A percentile compares a stretch with the other conserved stretches of the same genome.
Evolutionary conservation across 2,888 invertebrate species (phyloP).

Genomic region (Scaptomyza flava): DNA sequence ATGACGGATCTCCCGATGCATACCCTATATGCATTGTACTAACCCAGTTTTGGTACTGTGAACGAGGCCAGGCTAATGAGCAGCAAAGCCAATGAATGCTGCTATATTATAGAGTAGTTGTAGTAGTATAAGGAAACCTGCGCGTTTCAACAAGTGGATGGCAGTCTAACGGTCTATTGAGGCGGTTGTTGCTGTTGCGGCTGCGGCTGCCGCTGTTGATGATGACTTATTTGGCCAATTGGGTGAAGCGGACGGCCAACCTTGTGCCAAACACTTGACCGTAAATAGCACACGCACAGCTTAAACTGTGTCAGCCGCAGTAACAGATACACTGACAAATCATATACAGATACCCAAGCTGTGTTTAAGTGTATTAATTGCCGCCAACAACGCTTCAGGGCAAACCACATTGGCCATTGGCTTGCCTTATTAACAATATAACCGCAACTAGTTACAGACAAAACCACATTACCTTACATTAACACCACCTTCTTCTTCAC

Average conservation of each 20-base stretch:
- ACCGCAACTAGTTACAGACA: conserved; percentile 67
- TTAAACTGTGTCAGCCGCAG: conserved; percentile 60
- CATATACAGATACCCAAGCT: conserved; percentile 10
- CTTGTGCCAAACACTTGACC: conserved; percentile 74
- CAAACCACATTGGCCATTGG: conserved; percentile 69
- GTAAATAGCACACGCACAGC: conserved; percentile 66
- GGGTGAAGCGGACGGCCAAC: conserved; percentile 69
- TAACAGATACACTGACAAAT: conserved; percentile 16
- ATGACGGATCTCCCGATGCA: conserved; percentile 23
- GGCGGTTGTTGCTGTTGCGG: background rate
- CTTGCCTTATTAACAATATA: conserved; percentile 71
- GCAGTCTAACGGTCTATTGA: conserved; percentile 53
- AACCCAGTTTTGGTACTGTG: conserved; percentile 42
- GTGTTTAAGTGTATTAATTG: conserved; percentile 61
- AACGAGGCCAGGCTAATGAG: conserved; percentile 71
- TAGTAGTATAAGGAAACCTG: conserved; percentile 65
- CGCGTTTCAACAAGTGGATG: conserved; percentile 21
- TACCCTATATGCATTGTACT: conserved; percentile 39
- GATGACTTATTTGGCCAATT: conserved; percentile 77
- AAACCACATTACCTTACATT: conserved; percentile 15
- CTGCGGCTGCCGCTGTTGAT: conserved; percentile 10
- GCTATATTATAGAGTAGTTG: conserved; percentile 16
- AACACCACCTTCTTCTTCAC: background rate
- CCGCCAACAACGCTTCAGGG: conserved; percentile 59
- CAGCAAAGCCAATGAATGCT: conserved; percentile 24